Conservation (phyloP, 2,888 invertebrate genomes). For the Camptogramma bilineatum region DNA sequence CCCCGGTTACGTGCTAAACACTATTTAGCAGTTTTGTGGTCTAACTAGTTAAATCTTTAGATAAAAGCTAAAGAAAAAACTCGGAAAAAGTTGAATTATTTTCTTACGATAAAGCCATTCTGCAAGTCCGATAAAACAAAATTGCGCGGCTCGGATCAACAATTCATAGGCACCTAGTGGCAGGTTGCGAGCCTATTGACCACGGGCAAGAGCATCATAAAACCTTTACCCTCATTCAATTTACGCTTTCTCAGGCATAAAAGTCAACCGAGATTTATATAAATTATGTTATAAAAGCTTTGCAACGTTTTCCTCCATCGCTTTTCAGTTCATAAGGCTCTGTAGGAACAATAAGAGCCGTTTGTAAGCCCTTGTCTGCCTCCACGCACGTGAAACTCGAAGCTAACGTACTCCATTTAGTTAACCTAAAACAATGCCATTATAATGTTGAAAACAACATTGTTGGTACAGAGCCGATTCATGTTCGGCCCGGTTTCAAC, state of each 20-base stretch:
- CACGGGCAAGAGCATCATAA: conserved; percentile 37
- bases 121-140: conserved; percentile 31
- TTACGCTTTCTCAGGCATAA: conserved; percentile 37
- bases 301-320: conserved; percentile 33
- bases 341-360: conserved; percentile 30
- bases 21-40: conserved; percentile 73
- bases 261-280: conserved; percentile 39
- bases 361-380: conserved; percentile 31
- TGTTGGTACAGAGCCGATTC: conserved; percentile 46
- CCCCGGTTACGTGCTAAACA: conserved; percentile 76
- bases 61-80: conserved; percentile 22
- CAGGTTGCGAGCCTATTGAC: conserved; percentile 39
- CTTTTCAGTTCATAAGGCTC: conserved; percentile 34
- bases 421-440: conserved; percentile 68
- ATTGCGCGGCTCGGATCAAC: conserved; percentile 34
- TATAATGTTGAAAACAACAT: conserved; percentile 66
- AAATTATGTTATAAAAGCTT: conserved; percentile 39
- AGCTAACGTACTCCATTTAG: conserved; percentile 47
- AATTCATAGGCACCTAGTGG: conserved; percentile 37
- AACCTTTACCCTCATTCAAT: conserved; percentile 40
- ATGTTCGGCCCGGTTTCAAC: conserved; percentile 48
- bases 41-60: conserved; percentile 36
- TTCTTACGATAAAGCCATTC: conserved; percentile 32
- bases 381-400: conserved; percentile 31
- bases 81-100: conserved; percentile 20